These are phyloP conservation scores for Netelia melanura DNA, from an alignment of 2,888 invertebrate genomes.

Conservation along the genomic window DNA sequence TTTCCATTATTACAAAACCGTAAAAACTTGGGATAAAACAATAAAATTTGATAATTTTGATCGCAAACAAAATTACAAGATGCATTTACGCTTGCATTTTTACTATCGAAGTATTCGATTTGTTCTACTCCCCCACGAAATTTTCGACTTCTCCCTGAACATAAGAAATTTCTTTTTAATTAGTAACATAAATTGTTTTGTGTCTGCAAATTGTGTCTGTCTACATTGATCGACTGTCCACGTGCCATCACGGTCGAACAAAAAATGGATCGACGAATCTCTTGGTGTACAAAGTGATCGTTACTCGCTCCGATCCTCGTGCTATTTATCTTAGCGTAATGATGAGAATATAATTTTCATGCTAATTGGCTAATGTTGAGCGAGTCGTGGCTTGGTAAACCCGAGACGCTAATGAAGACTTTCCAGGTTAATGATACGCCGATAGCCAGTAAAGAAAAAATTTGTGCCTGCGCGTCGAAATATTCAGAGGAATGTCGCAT, in stretches of 20 bases:
- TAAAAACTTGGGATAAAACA: background rate
- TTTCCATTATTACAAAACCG: background rate
- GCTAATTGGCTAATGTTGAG: background rate
- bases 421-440: constrained; percentile 2
- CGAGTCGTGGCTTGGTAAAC: background rate
- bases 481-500: background rate
- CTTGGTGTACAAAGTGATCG: background rate
- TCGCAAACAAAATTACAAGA: too few species aligned
- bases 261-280: too few species aligned
- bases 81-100: background rate
- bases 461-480: background rate
- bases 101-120: background rate
- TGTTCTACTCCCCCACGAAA: background rate
- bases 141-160: too few species aligned
- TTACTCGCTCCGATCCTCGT: background rate
- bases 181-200: too few species aligned
- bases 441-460: background rate
- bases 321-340: background rate
- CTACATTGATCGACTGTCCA: too few species aligned
- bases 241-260: too few species aligned
- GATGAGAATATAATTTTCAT: constrained; percentile 3
- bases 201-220: too few species aligned
- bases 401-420: background rate
- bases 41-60: background rate
- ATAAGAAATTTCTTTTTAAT: too few species aligned